Conservation (phyloP, 2,113 vertebrate species). For the Aldabrachelys gigantea region DNA sequence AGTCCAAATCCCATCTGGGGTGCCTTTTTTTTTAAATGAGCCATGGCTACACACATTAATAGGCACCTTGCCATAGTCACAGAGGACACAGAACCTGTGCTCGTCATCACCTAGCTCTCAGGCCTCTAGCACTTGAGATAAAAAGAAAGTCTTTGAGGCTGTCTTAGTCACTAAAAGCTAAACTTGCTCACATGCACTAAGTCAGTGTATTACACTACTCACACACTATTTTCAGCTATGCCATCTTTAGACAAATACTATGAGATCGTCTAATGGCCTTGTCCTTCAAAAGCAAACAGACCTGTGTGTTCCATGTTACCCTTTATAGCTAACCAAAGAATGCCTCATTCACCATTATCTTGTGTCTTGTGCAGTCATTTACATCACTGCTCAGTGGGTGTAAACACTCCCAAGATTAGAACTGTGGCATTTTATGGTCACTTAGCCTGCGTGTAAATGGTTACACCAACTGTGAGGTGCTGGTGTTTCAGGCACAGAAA, state of each 20-base stretch:
- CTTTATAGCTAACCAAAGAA: background rate
- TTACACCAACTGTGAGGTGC: background rate
- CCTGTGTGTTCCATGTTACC: background rate
- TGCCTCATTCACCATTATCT: background rate
- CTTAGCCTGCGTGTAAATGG: background rate
- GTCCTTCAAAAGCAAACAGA: background rate
- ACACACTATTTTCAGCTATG: background rate
- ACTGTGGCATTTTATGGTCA: background rate
- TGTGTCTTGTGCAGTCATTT: background rate
- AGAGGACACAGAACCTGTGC: background rate
- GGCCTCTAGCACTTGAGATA: background rate
- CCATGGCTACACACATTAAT: background rate
- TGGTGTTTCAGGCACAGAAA: background rate
- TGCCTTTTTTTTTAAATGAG: background rate
- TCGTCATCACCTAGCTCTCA: background rate
- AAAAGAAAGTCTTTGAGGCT: background rate
- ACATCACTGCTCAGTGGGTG: background rate
- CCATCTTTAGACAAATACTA: background rate
- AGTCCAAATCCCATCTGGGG: fast-evolving
- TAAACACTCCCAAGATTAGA: background rate
- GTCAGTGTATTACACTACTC: fast-evolving
- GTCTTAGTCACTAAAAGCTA: background rate
- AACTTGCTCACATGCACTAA: background rate
- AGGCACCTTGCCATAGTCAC: background rate
- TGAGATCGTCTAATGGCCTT: background rate